Conservation (phyloP, 1,140 invertebrate genomes). For the Lordiphosa stackelbergi region DNA sequence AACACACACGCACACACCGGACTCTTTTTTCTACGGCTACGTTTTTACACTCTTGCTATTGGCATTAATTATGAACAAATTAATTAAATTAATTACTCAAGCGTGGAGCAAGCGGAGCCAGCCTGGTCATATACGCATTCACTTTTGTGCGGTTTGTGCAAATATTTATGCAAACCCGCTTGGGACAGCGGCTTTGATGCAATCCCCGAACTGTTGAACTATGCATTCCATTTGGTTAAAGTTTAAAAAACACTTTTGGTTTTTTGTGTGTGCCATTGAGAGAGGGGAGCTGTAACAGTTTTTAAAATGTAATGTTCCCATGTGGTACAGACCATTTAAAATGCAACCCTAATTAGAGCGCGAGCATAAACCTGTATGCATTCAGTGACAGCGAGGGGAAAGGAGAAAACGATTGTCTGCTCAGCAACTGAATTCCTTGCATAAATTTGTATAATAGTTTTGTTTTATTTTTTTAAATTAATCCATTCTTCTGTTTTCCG, state of each 20-base stretch:
- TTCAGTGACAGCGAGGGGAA: too few species aligned
- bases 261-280: slow-evolving; percentile 5
- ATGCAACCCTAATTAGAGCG: slow-evolving; percentile 23
- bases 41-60: slow-evolving; percentile 40
- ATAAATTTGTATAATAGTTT: too few species aligned
- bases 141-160: slow-evolving; percentile 42
- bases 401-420: too few species aligned
- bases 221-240: slow-evolving; percentile 40
- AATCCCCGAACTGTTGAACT: slow-evolving; percentile 19
- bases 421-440: too few species aligned
- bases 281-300: slow-evolving; percentile 5
- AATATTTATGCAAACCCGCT: slow-evolving; percentile 46
- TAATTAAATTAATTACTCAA: slow-evolving; percentile 63
- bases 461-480: too few species aligned
- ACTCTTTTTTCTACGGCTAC: slow-evolving; percentile 18
- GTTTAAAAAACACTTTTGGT: slow-evolving; percentile 34
- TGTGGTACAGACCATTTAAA: slow-evolving; percentile 30
- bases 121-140: slow-evolving; percentile 13
- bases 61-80: slow-evolving; percentile 61
- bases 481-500: too few species aligned
- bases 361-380: not conserved
- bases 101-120: slow-evolving; percentile 21
- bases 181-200: slow-evolving; percentile 35
- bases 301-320: slow-evolving; percentile 21
- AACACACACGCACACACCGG: slow-evolving; percentile 15